Evolutionary conservation across 2,888 invertebrate genomes (phyloP).

Genomic region (Chrysolina haemoptera): DNA sequence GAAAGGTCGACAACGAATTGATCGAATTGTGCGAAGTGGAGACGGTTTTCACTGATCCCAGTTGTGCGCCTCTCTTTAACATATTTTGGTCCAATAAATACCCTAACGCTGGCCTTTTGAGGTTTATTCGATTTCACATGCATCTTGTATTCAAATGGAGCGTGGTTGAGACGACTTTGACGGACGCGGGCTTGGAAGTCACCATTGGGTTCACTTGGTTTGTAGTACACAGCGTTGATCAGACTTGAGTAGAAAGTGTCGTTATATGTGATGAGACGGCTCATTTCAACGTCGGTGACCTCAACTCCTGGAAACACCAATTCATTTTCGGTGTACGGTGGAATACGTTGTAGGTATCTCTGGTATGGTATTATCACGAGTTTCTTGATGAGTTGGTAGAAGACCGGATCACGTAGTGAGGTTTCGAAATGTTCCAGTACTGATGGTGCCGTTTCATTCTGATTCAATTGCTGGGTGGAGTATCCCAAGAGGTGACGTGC

Average conservation of each 20-base stretch:
- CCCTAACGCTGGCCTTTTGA: slow-evolving; percentile 74
- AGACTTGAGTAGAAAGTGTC: slow-evolving; percentile 63
- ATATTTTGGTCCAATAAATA: slow-evolving; percentile 81
- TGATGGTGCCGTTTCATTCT: slow-evolving; percentile 74
- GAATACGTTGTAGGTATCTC: slow-evolving; percentile 74
- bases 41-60: slow-evolving; percentile 72
- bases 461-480: slow-evolving; percentile 58
- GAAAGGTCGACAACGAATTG: slow-evolving; percentile 71
- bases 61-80: slow-evolving; percentile 73
- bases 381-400: slow-evolving; percentile 78
- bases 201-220: not conserved
- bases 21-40: slow-evolving; percentile 77
- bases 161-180: slow-evolving; percentile 81
- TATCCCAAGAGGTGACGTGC: slow-evolving; percentile 76
- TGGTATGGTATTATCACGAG: slow-evolving; percentile 76
- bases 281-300: slow-evolving; percentile 75
- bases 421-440: slow-evolving; percentile 78
- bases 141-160: slow-evolving; percentile 76
- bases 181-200: slow-evolving; percentile 73
- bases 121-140: slow-evolving; percentile 75
- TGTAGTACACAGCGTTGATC: not conserved
- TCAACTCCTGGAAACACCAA: slow-evolving; percentile 75
- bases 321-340: slow-evolving; percentile 76
- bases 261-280: slow-evolving; percentile 76
- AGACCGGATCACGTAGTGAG: slow-evolving; percentile 78